Base-by-base conservation (phyloP, 2,797 vertebrate species). In the Lutra lutra region DNA sequence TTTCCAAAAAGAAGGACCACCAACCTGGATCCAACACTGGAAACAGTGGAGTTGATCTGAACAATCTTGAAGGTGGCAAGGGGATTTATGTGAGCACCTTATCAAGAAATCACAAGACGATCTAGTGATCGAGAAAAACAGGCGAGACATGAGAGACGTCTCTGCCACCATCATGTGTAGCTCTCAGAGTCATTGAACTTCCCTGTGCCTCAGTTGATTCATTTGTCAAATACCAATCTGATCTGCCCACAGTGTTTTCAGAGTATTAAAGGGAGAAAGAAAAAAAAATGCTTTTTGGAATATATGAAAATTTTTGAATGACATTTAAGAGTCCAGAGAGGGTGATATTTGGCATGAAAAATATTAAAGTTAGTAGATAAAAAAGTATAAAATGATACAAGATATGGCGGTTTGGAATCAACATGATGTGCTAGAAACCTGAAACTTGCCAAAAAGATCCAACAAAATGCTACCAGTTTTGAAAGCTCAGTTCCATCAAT, bases 241-340 rank as follows among this genome's bases (percentile, higher is more conserved):
- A 72, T 80, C 7, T 60, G 6, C 23, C 40, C 9, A 60, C 13
- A 83, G 6, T 78, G 4, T 46, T 93, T 88, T 75, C 40, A 83
- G 2, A 32, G 17, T 83, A 82, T 40, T 77, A 51, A 90, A 27
- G 29, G 35, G 14, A 89, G 40, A 48, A 86, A 91, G 40, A 87
- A 78, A 8, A 78, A 56, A 89, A 91, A 95, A 88, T 73, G 13
- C 6, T 75, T 96, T 91, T 96, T 86, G 29, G 20, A 64, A 73
- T 90, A 92, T 23, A n/a, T 1, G 46, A 75, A 56, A 25, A 3
- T 54, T 23, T 60, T 21, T 82, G 20, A 92, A 87, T 68, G 14
- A 77, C 18, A 94, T 77, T 70, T 80, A 83, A 73, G 17, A 86
- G 58, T 11, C 23, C 10, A 70, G 38, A 72, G 1, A 93, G 25